Evolutionary conservation across 2,888 invertebrate genomes (phyloP).

Genomic region (Druceiella hillmani): DNA sequence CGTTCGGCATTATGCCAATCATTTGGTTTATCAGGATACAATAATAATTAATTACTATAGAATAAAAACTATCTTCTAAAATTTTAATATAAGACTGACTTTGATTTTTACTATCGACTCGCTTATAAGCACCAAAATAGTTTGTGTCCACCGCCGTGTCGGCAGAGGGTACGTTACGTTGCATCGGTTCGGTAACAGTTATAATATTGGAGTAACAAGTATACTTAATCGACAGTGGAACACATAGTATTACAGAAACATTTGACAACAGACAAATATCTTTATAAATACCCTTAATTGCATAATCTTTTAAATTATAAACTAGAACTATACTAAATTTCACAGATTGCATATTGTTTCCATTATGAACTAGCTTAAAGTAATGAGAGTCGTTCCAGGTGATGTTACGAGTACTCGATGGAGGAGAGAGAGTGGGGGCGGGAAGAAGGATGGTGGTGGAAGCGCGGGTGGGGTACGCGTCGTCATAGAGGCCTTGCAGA

Average conservation of each 20-base stretch:
- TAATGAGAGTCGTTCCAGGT: constrained; percentile 57
- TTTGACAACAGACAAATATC: constrained; percentile 53
- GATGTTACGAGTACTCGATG: constrained; percentile 60
- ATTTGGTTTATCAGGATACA: constrained; percentile 56
- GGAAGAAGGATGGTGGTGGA: constrained; percentile 49
- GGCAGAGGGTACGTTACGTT: constrained; percentile 47
- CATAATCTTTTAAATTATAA: constrained; percentile 55
- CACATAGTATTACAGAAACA: constrained; percentile 59
- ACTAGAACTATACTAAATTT: constrained; percentile 55
- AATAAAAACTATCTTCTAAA: constrained; percentile 55
- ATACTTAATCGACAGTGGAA: constrained; percentile 58
- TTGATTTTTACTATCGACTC: constrained; percentile 49
- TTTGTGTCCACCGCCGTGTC: constrained; percentile 55
- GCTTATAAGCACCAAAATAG: constrained; percentile 55
- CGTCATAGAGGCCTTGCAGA: constrained; percentile 57
- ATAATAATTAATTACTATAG: constrained; percentile 52
- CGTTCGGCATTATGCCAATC: constrained; percentile 53
- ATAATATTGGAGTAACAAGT: constrained; percentile 53
- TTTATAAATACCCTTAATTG: constrained; percentile 49
- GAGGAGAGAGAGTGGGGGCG: constrained; percentile 52
- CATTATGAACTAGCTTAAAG: constrained; percentile 44
- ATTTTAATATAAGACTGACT: constrained; percentile 54
- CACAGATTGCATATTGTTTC: constrained; percentile 67
- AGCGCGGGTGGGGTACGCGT: constrained; percentile 53
- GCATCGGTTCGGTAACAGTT: constrained; percentile 34